Evolutionary conservation across 2,888 invertebrate genomes (phyloP), one percentile per base, ranked within the genome.

Genomic region (Drosophila falleni): DNA sequence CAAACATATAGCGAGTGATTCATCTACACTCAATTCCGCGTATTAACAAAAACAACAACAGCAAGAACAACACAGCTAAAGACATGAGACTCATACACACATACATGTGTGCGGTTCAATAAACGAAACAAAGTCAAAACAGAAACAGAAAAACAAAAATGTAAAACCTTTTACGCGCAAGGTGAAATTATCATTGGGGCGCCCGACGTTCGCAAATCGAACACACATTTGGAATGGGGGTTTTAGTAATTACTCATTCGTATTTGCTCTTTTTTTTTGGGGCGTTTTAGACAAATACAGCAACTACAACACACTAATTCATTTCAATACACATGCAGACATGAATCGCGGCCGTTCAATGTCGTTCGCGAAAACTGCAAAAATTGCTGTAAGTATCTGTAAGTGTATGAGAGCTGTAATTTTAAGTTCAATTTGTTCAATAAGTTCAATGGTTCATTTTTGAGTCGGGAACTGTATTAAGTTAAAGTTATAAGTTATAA

Each of bases 131-230:
- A 81, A 81, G 56, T 47, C 79, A 78, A 81, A 79, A 78, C 65
- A 71, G 62, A 78, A 59, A 65, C 67, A 68, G 53, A 81, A 41
- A 66, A 62, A 62, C 35, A 31, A 60, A 80, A 67, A 46, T 67
- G 68, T 63, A 87, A 81, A 89, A 87, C 88, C 88, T 79, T 84
- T 85, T 67, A 56, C 66, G 79, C 76, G 88, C 89, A 84, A 87
- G 89, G 88, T 84, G 88, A 89, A 85, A 85, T 85, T 87, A 78
- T 59, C 61, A 68, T 39, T 23, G 19, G 46, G 41, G 6, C 10
- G 47, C 8, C 31, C 39, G 29, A 31, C 56, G 53, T 56, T 63
- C 6, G 19, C 62, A 71, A 74, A 79, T 73, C 47, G 26, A 79
- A 76, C 54, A 42, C 50, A 61, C 23, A 39, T 62, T 62, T 44